Conservation (phyloP, 2,888 invertebrate genomes). For the Epirrhoe alternata region DNA sequence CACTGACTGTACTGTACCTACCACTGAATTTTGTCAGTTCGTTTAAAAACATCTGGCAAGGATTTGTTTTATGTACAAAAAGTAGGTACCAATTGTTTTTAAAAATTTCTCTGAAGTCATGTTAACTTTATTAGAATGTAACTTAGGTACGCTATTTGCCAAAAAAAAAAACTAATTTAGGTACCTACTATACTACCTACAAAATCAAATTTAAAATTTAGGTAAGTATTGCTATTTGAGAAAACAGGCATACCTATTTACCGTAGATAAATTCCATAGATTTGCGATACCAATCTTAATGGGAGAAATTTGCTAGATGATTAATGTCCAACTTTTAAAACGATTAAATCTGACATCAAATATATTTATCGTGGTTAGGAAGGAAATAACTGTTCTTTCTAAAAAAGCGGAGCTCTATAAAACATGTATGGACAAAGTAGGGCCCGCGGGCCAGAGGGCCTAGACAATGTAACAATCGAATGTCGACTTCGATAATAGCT, state of each 20-base stretch:
- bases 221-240: not conserved
- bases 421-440: no score
- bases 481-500: no score
- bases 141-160: no score
- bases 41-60: no score
- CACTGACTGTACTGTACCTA: no score
- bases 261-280: not conserved
- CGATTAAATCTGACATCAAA: conserved; percentile 23
- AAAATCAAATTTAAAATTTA: not conserved
- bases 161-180: not conserved
- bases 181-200: not conserved
- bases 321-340: conserved; percentile 7
- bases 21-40: no score
- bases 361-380: not conserved
- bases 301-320: conserved; percentile 9
- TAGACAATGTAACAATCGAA: no score
- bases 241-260: not conserved
- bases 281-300: conserved; percentile 3
- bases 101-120: no score
- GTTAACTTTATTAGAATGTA: no score
- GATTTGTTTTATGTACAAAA: no score
- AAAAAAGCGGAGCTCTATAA: not conserved
- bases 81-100: no score
- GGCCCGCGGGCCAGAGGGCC: no score
- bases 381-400: not conserved